These are phyloP conservation scores for Tokudaia tokunoshimensis DNA, from an alignment of 2,797 vertebrate species.

Conservation along the genomic window DNA sequence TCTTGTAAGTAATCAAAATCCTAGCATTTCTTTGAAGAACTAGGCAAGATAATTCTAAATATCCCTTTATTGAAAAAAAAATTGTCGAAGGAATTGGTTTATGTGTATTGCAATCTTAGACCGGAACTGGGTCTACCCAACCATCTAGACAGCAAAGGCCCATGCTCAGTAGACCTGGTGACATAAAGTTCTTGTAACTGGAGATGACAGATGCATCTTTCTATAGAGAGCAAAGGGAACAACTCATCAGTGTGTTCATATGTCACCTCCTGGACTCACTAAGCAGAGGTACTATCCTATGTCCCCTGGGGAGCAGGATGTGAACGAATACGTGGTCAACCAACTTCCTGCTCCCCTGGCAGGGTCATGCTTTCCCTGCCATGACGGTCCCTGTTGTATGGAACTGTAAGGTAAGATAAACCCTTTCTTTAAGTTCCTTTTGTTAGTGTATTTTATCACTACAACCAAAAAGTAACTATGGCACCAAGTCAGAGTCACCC, in stretches of 20 bases:
- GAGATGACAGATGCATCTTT: not conserved
- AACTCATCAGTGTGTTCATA: not conserved
- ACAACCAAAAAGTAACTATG: not conserved
- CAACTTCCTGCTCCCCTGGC: not conserved
- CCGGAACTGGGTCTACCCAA: not conserved
- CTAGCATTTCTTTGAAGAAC: not conserved
- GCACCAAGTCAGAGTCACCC: not conserved
- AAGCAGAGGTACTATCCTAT: not conserved
- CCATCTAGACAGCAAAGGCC: not conserved
- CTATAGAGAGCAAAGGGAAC: not conserved
- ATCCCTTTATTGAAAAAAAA: not conserved
- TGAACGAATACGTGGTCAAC: not conserved
- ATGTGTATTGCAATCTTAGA: not conserved
- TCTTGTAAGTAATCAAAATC: not conserved
- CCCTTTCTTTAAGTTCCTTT: not conserved
- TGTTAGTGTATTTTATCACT: not conserved
- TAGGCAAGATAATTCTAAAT: not conserved
- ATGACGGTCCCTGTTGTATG: not conserved
- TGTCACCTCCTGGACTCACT: conserved; percentile 24
- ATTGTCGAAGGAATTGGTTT: not conserved
- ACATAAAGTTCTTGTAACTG: not conserved
- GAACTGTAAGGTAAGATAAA: not conserved
- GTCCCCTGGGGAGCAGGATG: not conserved
- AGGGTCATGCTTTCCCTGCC: not conserved
- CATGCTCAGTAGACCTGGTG: not conserved